Percentiles rank a stretch among this genome's conserved stretches.
Conservation (phyloP, 2,113 vertebrate species). For the Onychostruthus taczanowskii region DNA sequence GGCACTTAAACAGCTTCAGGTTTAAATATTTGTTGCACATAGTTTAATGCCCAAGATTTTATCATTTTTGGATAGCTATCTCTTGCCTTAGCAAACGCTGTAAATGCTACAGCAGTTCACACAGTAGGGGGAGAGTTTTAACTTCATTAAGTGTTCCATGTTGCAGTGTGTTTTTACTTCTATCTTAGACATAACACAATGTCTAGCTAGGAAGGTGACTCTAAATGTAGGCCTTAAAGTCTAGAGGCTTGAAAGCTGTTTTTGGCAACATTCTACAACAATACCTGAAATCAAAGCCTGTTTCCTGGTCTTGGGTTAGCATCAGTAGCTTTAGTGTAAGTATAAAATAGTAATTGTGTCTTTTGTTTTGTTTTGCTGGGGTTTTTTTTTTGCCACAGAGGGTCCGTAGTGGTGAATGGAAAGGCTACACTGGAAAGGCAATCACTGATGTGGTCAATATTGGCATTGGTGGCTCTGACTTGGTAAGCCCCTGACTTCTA, state of each 20-base stretch:
- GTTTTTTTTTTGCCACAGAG: slow-evolving; percentile 66
- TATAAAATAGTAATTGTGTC: background rate
- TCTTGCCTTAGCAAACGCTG: background rate
- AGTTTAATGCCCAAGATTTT: background rate
- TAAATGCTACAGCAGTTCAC: background rate
- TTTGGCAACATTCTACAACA: background rate
- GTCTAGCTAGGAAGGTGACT: background rate
- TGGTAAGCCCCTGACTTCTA: slow-evolving; percentile 75
- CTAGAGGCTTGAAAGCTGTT: background rate
- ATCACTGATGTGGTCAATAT: slow-evolving; percentile 94
- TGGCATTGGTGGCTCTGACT: slow-evolving; percentile 95
- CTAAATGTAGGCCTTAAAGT: background rate
- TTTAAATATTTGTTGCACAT: background rate
- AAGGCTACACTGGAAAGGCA: slow-evolving; percentile 90
- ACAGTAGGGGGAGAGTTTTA: background rate
- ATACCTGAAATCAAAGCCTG: background rate
- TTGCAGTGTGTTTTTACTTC: background rate
- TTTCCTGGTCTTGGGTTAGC: background rate
- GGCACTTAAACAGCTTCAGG: background rate
- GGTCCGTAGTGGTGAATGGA: slow-evolving; percentile 93
- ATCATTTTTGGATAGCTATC: background rate
- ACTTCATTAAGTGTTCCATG: background rate
- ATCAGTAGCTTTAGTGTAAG: background rate
- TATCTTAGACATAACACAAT: rapidly evolving
- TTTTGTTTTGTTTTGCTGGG: background rate